Conservation (phyloP, 2,888 invertebrate species). For the Molanna angustata region DNA sequence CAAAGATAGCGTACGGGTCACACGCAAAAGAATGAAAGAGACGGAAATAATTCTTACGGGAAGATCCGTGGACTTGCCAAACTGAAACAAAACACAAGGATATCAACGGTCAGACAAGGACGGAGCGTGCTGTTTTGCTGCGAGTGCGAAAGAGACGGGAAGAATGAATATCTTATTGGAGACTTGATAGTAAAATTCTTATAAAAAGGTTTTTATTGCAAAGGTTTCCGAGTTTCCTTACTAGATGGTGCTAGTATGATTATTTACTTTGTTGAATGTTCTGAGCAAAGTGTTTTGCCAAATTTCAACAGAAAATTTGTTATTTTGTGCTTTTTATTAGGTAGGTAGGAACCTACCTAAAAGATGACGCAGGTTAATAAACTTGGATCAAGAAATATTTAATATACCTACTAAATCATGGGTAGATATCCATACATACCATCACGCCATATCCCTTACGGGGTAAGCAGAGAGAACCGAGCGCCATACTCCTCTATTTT, state of each 20-base stretch:
- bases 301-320: no score
- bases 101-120: conserved; percentile 11
- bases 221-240: conserved; percentile 22
- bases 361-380: no score
- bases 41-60: conserved; percentile 10
- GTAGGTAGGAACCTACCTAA: no score
- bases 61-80: conserved; percentile 17
- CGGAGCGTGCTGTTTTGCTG: neutral
- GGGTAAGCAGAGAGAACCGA: no score
- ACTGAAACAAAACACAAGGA: conserved; percentile 21
- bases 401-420: no score
- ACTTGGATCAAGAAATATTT: no score
- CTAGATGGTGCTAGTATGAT: conserved; percentile 30
- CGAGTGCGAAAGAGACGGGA: conserved; percentile 16
- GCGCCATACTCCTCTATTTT: no score
- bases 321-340: no score
- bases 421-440: no score
- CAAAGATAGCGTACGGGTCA: conserved; percentile 4
- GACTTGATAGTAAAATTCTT: conserved; percentile 29
- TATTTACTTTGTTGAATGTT: conserved; percentile 13
- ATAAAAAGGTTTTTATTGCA: conserved; percentile 21
- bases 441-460: no score
- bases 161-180: conserved; percentile 29
- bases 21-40: conserved; percentile 4
- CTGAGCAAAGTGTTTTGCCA: neutral